phyloP scores from a whole-genome alignment of 2,113 vertebrate genomes.

The Physeter macrocephalus region DNA sequence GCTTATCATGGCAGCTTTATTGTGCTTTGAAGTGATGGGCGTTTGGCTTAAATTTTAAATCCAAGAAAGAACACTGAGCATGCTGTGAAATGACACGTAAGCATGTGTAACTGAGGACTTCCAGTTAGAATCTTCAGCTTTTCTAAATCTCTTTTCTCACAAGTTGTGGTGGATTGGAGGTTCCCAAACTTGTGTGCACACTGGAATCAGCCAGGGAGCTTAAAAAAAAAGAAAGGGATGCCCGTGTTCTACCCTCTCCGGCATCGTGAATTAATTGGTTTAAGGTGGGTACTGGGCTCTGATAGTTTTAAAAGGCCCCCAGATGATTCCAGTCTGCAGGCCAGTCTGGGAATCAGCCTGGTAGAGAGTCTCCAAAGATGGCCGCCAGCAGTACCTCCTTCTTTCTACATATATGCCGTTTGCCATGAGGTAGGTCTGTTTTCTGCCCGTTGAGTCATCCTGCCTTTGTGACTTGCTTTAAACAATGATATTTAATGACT shows the following conservation, averaged over 20 bases:
- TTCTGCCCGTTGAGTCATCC: neutral
- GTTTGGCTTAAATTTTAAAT: neutral
- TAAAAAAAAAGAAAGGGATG: neutral
- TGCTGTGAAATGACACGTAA: neutral
- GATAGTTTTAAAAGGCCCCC: neutral
- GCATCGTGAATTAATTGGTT: neutral
- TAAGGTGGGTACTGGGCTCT: neutral
- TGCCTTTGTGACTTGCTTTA: neutral
- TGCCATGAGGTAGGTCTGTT: neutral
- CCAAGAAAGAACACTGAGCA: neutral
- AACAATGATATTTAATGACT: neutral
- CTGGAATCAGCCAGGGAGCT: neutral
- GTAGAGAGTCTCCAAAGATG: neutral
- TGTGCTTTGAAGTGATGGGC: neutral
- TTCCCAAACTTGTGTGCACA: neutral
- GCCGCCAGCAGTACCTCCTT: neutral
- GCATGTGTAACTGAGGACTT: neutral
- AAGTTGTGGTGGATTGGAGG: neutral
- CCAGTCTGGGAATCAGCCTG: rapidly evolving
- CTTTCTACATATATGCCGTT: rapidly evolving
- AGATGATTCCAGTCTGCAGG: neutral
- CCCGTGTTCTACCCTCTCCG: neutral
- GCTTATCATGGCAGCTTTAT: neutral
- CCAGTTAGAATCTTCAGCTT: neutral
- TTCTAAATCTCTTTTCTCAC: neutral